phyloP scores from a whole-genome alignment of 2,888 invertebrate species.

The Mythimna ferrago region DNA sequence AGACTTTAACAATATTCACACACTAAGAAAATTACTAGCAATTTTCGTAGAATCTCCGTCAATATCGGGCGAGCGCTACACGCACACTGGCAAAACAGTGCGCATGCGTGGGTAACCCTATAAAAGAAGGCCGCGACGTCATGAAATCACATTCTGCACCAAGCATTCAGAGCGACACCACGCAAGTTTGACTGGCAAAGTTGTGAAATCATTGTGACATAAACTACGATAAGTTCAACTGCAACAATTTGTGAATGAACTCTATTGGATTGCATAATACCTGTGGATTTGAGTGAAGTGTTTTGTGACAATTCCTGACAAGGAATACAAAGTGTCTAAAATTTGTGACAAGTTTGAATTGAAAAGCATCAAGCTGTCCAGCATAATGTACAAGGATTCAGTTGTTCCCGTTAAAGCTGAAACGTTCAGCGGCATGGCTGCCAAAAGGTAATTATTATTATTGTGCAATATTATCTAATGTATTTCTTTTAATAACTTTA shows the following conservation, averaged over 20 bases:
- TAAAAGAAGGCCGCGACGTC: slow-evolving; percentile 71
- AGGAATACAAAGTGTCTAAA: slow-evolving; percentile 62
- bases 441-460: slow-evolving; percentile 83
- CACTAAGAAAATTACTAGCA: slow-evolving; percentile 69
- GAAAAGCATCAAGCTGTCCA: slow-evolving; percentile 79
- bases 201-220: slow-evolving; percentile 89
- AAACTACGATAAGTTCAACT: slow-evolving; percentile 68
- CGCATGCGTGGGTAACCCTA: slow-evolving; percentile 71
- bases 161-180: slow-evolving; percentile 71
- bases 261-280: slow-evolving; percentile 72
- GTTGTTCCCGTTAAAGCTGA: slow-evolving; percentile 87
- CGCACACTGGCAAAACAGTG: slow-evolving; percentile 77
- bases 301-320: slow-evolving; percentile 70
- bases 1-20: slow-evolving; percentile 67
- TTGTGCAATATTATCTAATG: slow-evolving; percentile 55
- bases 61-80: slow-evolving; percentile 71
- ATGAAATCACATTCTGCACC: slow-evolving; percentile 73
- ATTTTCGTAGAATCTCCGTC: slow-evolving; percentile 83
- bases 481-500: background rate
- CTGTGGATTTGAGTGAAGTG: slow-evolving; percentile 73
- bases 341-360: slow-evolving; percentile 79
- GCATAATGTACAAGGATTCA: slow-evolving; percentile 86
- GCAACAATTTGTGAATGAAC: slow-evolving; percentile 68
- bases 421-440: slow-evolving; percentile 86
- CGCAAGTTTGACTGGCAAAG: slow-evolving; percentile 74